These are phyloP conservation scores for Atlantisia rogersi DNA, from an alignment of 2,113 vertebrate genomes.

Conservation along the genomic window DNA sequence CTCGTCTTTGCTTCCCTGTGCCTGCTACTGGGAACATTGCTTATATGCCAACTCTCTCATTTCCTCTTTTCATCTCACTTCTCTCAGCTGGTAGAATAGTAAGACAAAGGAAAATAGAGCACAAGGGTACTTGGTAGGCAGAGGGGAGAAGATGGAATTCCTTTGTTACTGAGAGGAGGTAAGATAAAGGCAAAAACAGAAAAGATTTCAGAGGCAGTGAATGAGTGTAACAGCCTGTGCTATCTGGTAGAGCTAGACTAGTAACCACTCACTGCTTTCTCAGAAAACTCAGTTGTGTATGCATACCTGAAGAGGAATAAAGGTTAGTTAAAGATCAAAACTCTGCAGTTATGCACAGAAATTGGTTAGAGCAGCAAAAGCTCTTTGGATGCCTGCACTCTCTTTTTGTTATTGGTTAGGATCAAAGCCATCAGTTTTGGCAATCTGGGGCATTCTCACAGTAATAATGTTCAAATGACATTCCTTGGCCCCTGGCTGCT, in stretches of 20 bases:
- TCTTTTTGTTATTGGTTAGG: neutral
- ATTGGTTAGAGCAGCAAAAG: neutral
- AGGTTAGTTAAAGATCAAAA: neutral
- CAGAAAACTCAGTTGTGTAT: neutral
- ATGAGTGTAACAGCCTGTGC: neutral
- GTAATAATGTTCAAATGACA: neutral
- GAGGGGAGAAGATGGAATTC: neutral
- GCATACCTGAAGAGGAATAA: neutral
- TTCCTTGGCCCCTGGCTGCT: neutral
- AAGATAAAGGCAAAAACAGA: neutral
- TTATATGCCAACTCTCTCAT: neutral
- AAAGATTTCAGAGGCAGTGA: neutral
- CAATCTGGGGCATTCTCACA: neutral
- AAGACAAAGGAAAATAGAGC: neutral
- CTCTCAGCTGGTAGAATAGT: neutral
- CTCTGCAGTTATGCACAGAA: neutral
- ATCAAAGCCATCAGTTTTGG: neutral
- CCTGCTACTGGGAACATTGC: neutral
- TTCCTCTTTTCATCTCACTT: neutral
- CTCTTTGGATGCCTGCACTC: neutral
- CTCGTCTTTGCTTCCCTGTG: neutral
- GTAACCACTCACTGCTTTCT: neutral
- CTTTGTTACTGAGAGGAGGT: neutral
- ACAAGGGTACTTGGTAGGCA: neutral
- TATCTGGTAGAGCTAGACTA: neutral